Percentiles rank a stretch among this genome's conserved stretches.
phyloP scores from a whole-genome alignment of 2,888 invertebrate species.

The Caenorhabditis virilis region DNA sequence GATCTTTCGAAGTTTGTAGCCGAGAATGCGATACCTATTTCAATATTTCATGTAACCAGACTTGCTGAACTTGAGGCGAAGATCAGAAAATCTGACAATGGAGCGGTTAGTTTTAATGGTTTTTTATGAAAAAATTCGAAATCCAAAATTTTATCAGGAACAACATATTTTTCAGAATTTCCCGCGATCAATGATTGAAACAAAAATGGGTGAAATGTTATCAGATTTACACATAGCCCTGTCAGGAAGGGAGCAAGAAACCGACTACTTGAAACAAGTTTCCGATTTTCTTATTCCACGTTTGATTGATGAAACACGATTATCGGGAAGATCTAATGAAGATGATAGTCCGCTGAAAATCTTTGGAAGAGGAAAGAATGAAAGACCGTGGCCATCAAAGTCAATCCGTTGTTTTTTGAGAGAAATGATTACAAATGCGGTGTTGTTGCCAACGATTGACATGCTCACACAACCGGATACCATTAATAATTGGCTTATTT shows the following conservation, averaged over 20 bases:
- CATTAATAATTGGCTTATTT: slow-evolving; percentile 60
- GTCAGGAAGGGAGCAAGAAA: slow-evolving; percentile 49
- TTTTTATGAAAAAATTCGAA: background rate
- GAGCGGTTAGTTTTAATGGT: slow-evolving; percentile 6
- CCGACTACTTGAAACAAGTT: slow-evolving; percentile 58
- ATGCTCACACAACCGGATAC: slow-evolving; percentile 65
- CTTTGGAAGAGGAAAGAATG: slow-evolving; percentile 25
- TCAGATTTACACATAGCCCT: slow-evolving; percentile 57
- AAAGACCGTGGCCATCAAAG: slow-evolving; percentile 60
- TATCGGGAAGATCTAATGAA: slow-evolving; percentile 59
- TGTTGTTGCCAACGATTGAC: slow-evolving; percentile 62
- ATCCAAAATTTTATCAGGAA: too few species aligned
- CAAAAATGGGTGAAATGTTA: slow-evolving; percentile 44
- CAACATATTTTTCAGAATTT: slow-evolving; percentile 4
- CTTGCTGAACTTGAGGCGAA: slow-evolving; percentile 20
- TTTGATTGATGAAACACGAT: slow-evolving; percentile 57
- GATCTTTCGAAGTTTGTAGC: slow-evolving; percentile 52
- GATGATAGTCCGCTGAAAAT: slow-evolving; percentile 36
- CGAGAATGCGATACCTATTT: slow-evolving; percentile 51
- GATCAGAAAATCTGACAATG: slow-evolving; percentile 1
- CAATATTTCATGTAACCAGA: slow-evolving; percentile 49
- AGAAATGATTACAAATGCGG: slow-evolving; percentile 59
- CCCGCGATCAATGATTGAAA: slow-evolving; percentile 50
- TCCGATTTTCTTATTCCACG: slow-evolving; percentile 60
- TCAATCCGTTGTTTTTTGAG: slow-evolving; percentile 59